A percentile compares a stretch with the other conserved stretches of the same genome.
Conservation (phyloP, 1,140 invertebrate species). For the Apis florea region DNA sequence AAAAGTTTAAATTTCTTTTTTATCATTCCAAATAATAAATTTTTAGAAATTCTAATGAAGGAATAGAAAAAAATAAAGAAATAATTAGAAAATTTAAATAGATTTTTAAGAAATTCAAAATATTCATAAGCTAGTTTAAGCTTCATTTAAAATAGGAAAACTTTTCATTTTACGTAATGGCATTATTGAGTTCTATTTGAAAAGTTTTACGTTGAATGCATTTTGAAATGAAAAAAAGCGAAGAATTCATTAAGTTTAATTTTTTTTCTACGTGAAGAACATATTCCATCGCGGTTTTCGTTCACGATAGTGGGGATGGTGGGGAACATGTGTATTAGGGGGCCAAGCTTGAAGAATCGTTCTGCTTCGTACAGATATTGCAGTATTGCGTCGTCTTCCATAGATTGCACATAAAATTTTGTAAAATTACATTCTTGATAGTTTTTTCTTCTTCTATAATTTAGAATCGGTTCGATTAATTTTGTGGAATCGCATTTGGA, state of each 20-base stretch:
- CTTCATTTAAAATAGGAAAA: not conserved
- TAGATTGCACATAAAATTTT: not conserved
- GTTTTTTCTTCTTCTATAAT: not conserved
- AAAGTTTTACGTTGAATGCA: not conserved
- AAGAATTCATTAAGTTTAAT: not conserved
- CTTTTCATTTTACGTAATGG: not conserved
- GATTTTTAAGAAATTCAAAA: not conserved
- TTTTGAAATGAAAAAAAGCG: not conserved
- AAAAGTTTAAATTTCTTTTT: not conserved
- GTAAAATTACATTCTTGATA: too few relatives aligned
- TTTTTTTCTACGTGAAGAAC: not conserved
- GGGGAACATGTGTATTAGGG: conserved; percentile 36
- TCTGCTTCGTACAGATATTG: conserved; percentile 21
- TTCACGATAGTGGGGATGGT: conserved; percentile 47
- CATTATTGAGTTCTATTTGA: not conserved
- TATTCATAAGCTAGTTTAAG: too few relatives aligned
- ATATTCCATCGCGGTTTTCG: not conserved
- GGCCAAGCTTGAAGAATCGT: conserved; percentile 25
- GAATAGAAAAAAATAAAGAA: not conserved
- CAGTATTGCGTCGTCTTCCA: conserved; percentile 5
- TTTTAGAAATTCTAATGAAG: not conserved
- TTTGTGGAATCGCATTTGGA: not conserved
- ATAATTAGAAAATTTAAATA: not conserved
- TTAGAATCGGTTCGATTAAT: not conserved
- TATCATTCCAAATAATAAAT: not conserved